Percentiles rank a stretch among this genome's conserved stretches.
These are phyloP conservation scores for Tenodera sinensis DNA, from an alignment of 2,888 invertebrate genomes.

Conservation along the genomic window DNA sequence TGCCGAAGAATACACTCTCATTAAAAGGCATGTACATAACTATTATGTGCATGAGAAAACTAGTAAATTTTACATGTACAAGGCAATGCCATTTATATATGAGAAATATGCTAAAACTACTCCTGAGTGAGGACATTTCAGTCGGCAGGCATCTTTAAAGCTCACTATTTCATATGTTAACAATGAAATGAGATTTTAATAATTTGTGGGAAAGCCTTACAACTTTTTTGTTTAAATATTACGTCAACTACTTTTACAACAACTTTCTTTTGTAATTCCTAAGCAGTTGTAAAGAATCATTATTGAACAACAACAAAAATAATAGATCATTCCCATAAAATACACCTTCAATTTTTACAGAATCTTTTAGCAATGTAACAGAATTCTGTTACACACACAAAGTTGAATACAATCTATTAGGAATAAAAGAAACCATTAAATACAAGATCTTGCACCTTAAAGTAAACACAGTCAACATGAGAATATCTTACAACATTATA, in stretches of 20 bases:
- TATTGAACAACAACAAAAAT: slow-evolving; percentile 20
- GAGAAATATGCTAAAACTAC: not conserved
- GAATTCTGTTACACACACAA: not conserved
- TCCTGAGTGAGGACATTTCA: not conserved
- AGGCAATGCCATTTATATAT: not conserved
- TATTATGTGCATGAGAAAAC: not conserved
- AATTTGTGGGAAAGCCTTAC: not conserved
- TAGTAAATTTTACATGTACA: not conserved
- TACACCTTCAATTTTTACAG: slow-evolving; percentile 25
- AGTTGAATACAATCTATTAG: slow-evolving; percentile 8
- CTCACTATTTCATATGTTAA: slow-evolving; percentile 2
- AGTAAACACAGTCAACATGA: slow-evolving; percentile 10
- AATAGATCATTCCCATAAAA: slow-evolving; percentile 26
- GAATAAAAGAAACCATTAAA: slow-evolving; percentile 3
- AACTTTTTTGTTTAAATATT: not conserved
- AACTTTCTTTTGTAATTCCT: slow-evolving; percentile 1
- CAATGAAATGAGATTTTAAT: slow-evolving; percentile 10
- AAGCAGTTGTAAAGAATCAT: slow-evolving; percentile 11
- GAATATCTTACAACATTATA: slow-evolving; percentile 22
- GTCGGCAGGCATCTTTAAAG: slow-evolving; percentile 12
- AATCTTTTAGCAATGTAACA: slow-evolving; percentile 17
- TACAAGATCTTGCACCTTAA: slow-evolving; percentile 1
- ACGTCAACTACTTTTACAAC: slow-evolving; percentile 10
- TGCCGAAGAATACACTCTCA: not conserved
- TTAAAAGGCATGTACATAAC: not conserved